phyloP scores from a whole-genome alignment of 2,797 vertebrate genomes.

The Ceryle rudis region DNA sequence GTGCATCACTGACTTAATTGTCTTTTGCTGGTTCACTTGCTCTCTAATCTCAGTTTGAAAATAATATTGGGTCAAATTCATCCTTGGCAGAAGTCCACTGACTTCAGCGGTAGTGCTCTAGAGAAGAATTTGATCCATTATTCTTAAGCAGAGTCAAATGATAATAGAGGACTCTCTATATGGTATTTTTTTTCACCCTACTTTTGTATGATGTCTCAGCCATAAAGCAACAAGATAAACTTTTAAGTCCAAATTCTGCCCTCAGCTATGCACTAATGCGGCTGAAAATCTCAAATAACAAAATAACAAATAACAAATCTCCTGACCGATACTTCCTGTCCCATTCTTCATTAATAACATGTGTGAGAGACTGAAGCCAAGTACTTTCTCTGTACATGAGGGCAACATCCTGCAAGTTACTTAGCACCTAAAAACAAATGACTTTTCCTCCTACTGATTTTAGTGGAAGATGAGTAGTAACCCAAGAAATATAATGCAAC shows the following conservation, averaged over 20 bases:
- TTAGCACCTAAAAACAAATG: not conserved
- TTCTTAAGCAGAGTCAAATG: not conserved
- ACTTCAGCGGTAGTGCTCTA: not conserved
- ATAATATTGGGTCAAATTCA: slow-evolving; percentile 57
- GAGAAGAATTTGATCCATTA: slow-evolving; percentile 9
- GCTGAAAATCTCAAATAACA: not conserved
- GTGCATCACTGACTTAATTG: slow-evolving; percentile 74
- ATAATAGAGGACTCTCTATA: not conserved
- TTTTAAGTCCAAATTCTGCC: not conserved
- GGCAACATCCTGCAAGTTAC: not conserved
- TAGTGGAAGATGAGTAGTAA: not conserved
- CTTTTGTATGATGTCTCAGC: not conserved
- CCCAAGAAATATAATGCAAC: not conserved
- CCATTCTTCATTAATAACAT: not conserved
- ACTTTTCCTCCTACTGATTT: not conserved
- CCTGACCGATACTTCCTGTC: not conserved
- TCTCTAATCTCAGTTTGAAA: slow-evolving; percentile 73
- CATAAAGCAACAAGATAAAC: not conserved
- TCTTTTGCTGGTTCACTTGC: slow-evolving; percentile 79
- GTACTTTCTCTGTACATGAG: not conserved
- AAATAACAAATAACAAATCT: not conserved
- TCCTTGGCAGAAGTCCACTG: slow-evolving; percentile 20
- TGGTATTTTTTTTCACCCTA: not conserved
- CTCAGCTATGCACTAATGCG: not conserved
- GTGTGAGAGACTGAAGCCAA: not conserved